Evolutionary conservation across 2,888 invertebrate species (phyloP), one percentile per base, ranked within the genome.

Genomic region (Hypercompe scribonia): DNA sequence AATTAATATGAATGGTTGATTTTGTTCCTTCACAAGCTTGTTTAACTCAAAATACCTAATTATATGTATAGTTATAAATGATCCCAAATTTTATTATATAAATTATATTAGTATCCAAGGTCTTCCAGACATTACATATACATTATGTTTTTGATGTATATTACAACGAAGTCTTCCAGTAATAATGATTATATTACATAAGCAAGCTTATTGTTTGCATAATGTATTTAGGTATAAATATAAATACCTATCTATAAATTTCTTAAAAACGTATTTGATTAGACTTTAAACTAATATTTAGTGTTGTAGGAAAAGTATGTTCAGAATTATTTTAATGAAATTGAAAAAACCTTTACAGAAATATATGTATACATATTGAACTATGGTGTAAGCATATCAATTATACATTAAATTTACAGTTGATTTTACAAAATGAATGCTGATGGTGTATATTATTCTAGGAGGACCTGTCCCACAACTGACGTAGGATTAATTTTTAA

Each of bases 91-190:
- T 80, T 78, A 80, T 66, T 69, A 71, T 71, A 78, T 77, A 72
- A 79, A 70, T 69, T 72, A 77, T 69, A 80, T 70, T 78, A 78
- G 79, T 77, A 90, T 87, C 88, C 84, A 87, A 89, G 83, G 93
- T 94, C 93, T 94, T 93, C 93, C 94, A 91, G 87, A 78, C 66
- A 77, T 66, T 73, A 79, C 82, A 79, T 73, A 80, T 83, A 79
- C 82, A 78, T 83, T 82, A 79, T 83, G 82, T 84, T 88, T 87
- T 86, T 84, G 79, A 85, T 83, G 80, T 86, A 87, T 90, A 84
- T 91, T 88, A 93, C 94, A 94, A 94, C 95, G 94, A 95, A 94
- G 93, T 94, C 94, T 95, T 95, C 94, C 95, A 93, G 80, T 85
- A 80, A 88, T 58, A 78, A 81, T 73, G 77, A 74, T 80, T 80